These are phyloP conservation scores for Phortica magna DNA, from an alignment of 2,888 invertebrate genomes.

Conservation along the genomic window DNA sequence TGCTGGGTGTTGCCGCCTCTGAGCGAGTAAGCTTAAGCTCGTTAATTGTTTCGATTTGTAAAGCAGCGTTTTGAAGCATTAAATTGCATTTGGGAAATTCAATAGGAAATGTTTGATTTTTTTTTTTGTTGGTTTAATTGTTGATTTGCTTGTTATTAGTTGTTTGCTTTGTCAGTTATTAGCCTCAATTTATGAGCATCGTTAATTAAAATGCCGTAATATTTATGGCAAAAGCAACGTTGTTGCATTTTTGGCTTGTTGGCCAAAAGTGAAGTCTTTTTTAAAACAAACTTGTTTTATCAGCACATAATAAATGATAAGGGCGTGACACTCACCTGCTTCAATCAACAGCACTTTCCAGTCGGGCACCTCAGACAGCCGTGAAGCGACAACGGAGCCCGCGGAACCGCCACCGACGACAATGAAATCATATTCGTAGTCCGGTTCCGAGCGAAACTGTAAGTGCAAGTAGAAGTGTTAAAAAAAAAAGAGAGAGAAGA, in stretches of 20 bases:
- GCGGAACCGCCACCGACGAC: conserved; percentile 78
- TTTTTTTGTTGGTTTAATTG: not conserved
- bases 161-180: not conserved
- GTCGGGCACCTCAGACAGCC: conserved; percentile 77
- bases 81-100: not conserved
- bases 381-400: conserved; percentile 77
- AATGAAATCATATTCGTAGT: conserved; percentile 78
- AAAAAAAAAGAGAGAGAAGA: not conserved
- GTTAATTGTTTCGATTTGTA: not conserved
- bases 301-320: not conserved
- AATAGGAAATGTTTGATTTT: not conserved
- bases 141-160: not conserved
- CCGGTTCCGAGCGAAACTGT: conserved; percentile 77
- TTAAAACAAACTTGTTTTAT: not conserved
- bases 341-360: conserved; percentile 78
- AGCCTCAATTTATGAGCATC: not conserved
- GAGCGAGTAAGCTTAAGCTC: not conserved
- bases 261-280: not conserved
- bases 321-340: conserved; percentile 73
- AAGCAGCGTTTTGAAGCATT: not conserved
- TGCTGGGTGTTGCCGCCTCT: not conserved
- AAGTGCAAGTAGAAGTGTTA: conserved; percentile 15
- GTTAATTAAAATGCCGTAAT: not conserved
- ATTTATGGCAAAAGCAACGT: not conserved
- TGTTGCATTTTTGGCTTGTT: too few relatives aligned